Evolutionary conservation across 2,797 vertebrate genomes (phyloP).

Genomic region (Hyperoplus lanceolatus): DNA sequence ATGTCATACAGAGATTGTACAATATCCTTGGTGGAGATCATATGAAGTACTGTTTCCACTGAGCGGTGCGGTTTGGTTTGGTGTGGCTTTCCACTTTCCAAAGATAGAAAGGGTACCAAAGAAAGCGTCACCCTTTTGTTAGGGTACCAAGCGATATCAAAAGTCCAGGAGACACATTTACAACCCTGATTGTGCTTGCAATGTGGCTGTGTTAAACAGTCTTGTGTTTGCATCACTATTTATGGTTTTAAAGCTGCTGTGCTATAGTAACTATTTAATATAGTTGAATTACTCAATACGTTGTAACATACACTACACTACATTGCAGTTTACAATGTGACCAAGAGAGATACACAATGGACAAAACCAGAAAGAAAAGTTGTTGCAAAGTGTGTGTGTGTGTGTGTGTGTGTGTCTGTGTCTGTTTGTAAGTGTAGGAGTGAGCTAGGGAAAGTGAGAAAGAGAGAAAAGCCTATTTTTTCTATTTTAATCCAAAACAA

Average conservation of each 20-base stretch:
- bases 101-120: no score
- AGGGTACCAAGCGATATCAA: no score
- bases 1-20: neutral
- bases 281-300: neutral
- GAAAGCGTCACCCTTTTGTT: no score
- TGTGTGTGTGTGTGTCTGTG: conserved; percentile 11
- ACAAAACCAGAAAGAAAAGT: neutral
- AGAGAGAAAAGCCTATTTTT: conserved; percentile 22
- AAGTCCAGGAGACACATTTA: no score
- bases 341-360: neutral
- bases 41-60: no score
- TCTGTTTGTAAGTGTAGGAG: conserved; percentile 2
- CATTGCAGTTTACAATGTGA: neutral
- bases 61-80: no score
- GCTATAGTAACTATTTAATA: no score
- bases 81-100: no score
- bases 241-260: no score
- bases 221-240: no score
- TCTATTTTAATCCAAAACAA: conserved; percentile 64
- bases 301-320: neutral
- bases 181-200: no score
- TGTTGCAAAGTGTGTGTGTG: neutral
- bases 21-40: neutral
- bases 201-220: no score
- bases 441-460: neutral